phyloP scores from a whole-genome alignment of 2,113 vertebrate species.

The Zootoca vivipara region DNA sequence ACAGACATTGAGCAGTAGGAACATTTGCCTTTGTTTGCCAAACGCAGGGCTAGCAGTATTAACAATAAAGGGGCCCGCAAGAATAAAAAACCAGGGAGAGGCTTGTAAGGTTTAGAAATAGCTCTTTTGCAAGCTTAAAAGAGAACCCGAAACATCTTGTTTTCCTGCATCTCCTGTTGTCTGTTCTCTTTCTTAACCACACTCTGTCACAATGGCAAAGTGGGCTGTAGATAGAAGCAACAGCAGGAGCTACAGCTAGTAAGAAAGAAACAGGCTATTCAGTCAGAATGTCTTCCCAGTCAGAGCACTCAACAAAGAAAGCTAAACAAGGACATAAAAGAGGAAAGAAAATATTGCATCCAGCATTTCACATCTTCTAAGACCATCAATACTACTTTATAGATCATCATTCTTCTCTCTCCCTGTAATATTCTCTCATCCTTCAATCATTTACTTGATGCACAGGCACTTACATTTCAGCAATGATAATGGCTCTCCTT shows the following conservation, averaged over 20 bases:
- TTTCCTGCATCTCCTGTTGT: slow-evolving; percentile 47
- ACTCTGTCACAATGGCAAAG: slow-evolving; percentile 12
- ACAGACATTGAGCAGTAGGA: slow-evolving; percentile 39
- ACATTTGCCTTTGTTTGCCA: slow-evolving; percentile 49
- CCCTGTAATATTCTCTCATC: slow-evolving; percentile 21
- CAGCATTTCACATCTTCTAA: slow-evolving; percentile 30
- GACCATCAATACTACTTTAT: slow-evolving; percentile 16
- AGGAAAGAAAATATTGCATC: slow-evolving; percentile 40
- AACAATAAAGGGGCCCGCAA: slow-evolving; percentile 49
- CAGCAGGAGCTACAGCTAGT: slow-evolving; percentile 57
- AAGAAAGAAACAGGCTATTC: slow-evolving; percentile 45
- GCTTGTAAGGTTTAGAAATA: slow-evolving; percentile 65
- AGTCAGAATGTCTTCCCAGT: slow-evolving; percentile 42
- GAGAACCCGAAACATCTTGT: slow-evolving; percentile 62
- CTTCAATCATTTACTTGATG: not conserved
- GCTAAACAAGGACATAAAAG: slow-evolving; percentile 59
- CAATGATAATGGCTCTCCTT: not conserved
- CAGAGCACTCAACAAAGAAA: slow-evolving; percentile 56
- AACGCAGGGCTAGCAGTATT: slow-evolving; percentile 35
- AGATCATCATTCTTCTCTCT: slow-evolving; percentile 26
- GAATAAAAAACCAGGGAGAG: slow-evolving; percentile 61
- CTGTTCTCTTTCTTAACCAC: slow-evolving; percentile 58
- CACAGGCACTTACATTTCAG: not conserved
- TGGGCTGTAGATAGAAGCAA: slow-evolving; percentile 34
- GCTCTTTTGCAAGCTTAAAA: slow-evolving; percentile 64